A percentile compares a stretch with the other conserved stretches of the same genome.
Evolutionary conservation across 2,113 vertebrate species (phyloP).

Genomic region (Perca flavescens): DNA sequence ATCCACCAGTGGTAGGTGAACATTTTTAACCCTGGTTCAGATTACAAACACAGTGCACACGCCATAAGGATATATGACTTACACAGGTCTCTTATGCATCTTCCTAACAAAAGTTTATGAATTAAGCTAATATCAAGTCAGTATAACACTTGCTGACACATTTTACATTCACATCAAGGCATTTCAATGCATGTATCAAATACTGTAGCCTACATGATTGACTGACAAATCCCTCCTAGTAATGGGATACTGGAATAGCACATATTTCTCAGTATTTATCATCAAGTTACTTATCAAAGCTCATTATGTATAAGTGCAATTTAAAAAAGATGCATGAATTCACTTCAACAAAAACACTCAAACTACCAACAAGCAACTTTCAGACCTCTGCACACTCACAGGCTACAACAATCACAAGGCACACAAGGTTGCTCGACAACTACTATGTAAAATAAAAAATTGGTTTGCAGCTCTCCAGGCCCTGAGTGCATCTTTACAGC

Average conservation of each 20-base stretch:
- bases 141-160: neutral
- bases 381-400: neutral
- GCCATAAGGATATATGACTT: neutral
- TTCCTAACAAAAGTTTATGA: neutral
- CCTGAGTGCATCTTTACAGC: neutral
- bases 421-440: neutral
- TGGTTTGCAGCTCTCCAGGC: neutral
- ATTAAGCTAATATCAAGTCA: neutral
- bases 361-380: neutral
- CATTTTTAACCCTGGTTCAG: too few species aligned
- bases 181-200: neutral
- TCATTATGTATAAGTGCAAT: neutral
- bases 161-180: neutral
- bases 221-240: neutral
- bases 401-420: neutral
- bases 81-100: neutral
- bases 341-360: neutral
- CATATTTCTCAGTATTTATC: too few species aligned
- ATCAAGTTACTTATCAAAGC: neutral
- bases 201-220: neutral
- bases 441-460: neutral
- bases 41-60: neutral
- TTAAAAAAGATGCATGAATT: neutral
- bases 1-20: too few species aligned
- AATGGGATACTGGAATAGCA: neutral